Evolutionary conservation across 1,140 invertebrate genomes (phyloP), one percentile per base, ranked within the genome.

Genomic region (Polypedilum vanderplanki): DNA sequence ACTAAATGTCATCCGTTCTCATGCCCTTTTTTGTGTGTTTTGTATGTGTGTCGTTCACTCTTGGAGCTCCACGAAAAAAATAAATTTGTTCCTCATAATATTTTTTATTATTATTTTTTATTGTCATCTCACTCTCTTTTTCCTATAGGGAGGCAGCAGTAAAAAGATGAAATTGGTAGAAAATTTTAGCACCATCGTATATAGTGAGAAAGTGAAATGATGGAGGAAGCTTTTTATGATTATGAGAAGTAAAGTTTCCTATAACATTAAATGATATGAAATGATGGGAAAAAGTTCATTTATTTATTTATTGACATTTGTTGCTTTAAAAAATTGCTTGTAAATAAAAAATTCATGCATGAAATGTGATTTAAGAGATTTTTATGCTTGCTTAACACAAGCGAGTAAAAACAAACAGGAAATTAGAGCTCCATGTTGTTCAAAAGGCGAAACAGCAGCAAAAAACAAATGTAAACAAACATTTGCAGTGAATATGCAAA

Each of bases 301-400:
- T 15, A n/a, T 57, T 57, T 57, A n/a, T 57, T 57, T 57, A n/a
- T 57, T 57, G 46, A 57, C 46, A 57, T 57, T 57, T 57, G 46
- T 57, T 57, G 46, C 46, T 57, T 57, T 57, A 17, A 57, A 57
- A 33, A 33, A 33, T 33, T 33, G n/a, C n/a, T 41, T 46, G 64
- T 67, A n/a, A 67, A 67, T 9, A n/a, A 22, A 70, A 70, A 70
- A 3, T 18, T 9, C 10, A 70, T 70, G 65, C 65, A 70, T 70
- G 65, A 70, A 18, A 70, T 70, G 65, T 20, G 8, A 70, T 70
- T 70, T 70, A 22, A 70, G 65, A 20, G 65, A 7, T n/a, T 70
- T 70, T 18, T 70, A 18, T 70, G 65, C 8, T 70, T 70, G 24
- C 5, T 33, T 33, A 33, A 33, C 24, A 33, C 5, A 33, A 33